Percentiles rank a stretch among this genome's conserved stretches.
These are phyloP conservation scores for Phyto melanocephala DNA, from an alignment of 2,888 invertebrate genomes.

Conservation along the genomic window DNA sequence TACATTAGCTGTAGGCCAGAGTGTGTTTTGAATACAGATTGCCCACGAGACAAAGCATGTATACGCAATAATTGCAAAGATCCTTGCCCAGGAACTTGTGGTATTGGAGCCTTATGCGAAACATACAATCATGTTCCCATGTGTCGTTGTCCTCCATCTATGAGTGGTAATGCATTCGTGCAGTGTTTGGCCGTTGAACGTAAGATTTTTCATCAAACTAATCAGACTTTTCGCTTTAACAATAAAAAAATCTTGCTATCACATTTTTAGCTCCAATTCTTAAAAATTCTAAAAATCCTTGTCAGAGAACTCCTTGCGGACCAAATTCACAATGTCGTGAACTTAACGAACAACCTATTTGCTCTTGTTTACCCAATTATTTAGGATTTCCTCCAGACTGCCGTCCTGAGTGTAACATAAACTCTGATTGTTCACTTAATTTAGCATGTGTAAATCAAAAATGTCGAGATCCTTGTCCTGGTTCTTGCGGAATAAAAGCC, in stretches of 20 bases:
- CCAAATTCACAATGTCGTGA: conserved; percentile 87
- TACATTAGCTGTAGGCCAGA: conserved; percentile 88
- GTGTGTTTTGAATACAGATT: conserved; percentile 89
- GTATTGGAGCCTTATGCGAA: conserved; percentile 85
- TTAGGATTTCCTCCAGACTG: conserved; percentile 87
- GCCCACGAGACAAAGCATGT: conserved; percentile 86
- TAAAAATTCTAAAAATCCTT: conserved; percentile 79
- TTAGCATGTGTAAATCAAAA: conserved; percentile 86
- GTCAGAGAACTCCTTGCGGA: conserved; percentile 88
- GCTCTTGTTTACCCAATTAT: conserved; percentile 85
- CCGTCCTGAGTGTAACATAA: conserved; percentile 87
- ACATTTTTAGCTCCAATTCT: conserved; percentile 66
- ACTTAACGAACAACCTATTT: conserved; percentile 84
- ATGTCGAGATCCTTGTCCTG: conserved; percentile 87
- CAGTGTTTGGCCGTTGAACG: conserved; percentile 81
- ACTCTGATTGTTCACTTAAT: conserved; percentile 85
- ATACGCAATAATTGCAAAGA: conserved; percentile 87
- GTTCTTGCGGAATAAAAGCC: conserved; percentile 86
- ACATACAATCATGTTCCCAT: conserved; percentile 87
- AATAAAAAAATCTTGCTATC: not conserved
- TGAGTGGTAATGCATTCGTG: conserved; percentile 86
- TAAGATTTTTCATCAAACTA: conserved; percentile 67
- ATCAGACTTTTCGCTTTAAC: not conserved
- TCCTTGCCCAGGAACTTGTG: conserved; percentile 89
- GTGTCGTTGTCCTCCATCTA: conserved; percentile 84